Evolutionary conservation across 2,888 invertebrate species (phyloP).

Genomic region (Phorcus lineatus): DNA sequence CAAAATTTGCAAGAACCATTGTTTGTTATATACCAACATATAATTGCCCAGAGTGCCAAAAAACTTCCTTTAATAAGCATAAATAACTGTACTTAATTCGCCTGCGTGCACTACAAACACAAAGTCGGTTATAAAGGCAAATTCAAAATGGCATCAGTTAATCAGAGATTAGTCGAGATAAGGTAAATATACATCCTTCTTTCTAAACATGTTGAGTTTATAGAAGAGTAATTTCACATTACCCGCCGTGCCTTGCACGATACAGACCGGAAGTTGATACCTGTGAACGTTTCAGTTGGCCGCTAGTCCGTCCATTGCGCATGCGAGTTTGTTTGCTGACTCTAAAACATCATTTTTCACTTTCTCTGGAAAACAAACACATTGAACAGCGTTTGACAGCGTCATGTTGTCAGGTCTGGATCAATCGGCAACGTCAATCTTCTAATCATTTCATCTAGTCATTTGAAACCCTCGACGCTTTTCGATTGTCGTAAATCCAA

Average conservation of each 20-base stretch:
- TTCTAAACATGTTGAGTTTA: too few relatives aligned
- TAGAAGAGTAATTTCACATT: too few relatives aligned
- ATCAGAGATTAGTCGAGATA: too few relatives aligned
- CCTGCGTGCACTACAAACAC: not conserved
- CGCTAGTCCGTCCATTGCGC: not conserved
- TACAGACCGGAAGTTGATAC: not conserved
- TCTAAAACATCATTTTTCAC: constrained; percentile 14
- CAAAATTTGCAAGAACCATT: too few relatives aligned
- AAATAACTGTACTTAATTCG: too few relatives aligned
- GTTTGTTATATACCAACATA: too few relatives aligned
- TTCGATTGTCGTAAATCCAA: not conserved
- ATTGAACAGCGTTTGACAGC: not conserved
- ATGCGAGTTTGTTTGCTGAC: constrained; percentile 2
- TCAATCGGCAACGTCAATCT: not conserved
- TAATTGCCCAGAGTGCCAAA: too few relatives aligned
- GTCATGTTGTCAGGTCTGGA: not conserved
- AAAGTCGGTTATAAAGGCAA: not conserved
- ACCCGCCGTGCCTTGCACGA: not conserved
- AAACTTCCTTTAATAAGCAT: too few relatives aligned
- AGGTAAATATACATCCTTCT: too few relatives aligned
- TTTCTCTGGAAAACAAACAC: constrained; percentile 12
- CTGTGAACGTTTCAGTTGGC: not conserved
- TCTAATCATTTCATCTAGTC: constrained; percentile 17
- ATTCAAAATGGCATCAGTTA: not conserved
- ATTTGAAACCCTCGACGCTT: constrained; percentile 9